phyloP scores from a whole-genome alignment of 2,797 vertebrate species.

The Sebastolobus altivelis region DNA sequence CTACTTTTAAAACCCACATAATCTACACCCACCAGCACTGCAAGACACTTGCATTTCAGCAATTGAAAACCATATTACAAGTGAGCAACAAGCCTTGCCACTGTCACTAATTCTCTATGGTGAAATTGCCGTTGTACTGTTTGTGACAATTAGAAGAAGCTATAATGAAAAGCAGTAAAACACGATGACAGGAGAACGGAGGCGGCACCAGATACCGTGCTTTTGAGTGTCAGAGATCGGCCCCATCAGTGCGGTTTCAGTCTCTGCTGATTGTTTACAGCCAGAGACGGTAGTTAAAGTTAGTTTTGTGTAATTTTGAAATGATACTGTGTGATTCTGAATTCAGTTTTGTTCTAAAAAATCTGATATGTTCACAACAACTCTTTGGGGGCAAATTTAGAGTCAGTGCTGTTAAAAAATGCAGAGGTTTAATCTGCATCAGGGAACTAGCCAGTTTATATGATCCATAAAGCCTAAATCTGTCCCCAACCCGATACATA shows the following conservation, averaged over 20 bases:
- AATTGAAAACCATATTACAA: not conserved
- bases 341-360: not conserved
- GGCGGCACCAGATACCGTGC: not conserved
- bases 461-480: too few relatives aligned
- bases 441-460: not conserved
- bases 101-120: not conserved
- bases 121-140: slow-evolving; percentile 14
- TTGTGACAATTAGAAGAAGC: slow-evolving; percentile 29
- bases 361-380: not conserved
- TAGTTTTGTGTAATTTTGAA: too few relatives aligned
- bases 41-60: not conserved
- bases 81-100: not conserved
- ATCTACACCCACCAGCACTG: slow-evolving; percentile 7
- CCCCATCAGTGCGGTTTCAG: not conserved
- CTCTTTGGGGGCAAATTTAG: not conserved
- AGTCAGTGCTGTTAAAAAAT: not conserved
- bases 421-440: not conserved
- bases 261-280: not conserved
- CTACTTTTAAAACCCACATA: slow-evolving; percentile 13
- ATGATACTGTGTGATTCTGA: not conserved
- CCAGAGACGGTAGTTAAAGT: too few relatives aligned
- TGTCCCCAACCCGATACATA: too few relatives aligned
- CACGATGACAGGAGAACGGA: slow-evolving; percentile 1
- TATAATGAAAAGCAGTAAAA: slow-evolving; percentile 38
- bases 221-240: not conserved